These are phyloP conservation scores for Erebia palarica DNA, from an alignment of 2,888 invertebrate species.

Conservation along the genomic window DNA sequence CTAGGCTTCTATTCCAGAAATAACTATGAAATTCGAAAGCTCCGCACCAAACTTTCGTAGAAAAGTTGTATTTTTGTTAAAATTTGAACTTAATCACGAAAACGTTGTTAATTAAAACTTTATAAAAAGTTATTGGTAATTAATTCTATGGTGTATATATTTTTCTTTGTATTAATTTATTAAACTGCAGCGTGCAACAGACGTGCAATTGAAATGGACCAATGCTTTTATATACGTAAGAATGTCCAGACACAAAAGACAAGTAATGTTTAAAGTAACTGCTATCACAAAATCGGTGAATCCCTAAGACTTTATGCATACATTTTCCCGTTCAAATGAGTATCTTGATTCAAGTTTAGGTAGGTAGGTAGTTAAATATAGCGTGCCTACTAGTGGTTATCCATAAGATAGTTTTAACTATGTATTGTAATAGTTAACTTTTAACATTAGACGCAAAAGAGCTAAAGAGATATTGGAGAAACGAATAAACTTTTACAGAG, in stretches of 20 bases:
- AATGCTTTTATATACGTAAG: slow-evolving; percentile 6
- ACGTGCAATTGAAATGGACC: neutral
- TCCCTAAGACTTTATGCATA: neutral
- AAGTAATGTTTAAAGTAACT: neutral
- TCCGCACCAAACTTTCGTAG: too few species aligned
- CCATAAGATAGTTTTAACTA: too few species aligned
- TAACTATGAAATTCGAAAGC: neutral
- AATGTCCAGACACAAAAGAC: neutral
- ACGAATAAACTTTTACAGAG: too few species aligned
- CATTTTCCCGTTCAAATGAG: slow-evolving; percentile 11
- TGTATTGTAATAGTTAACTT: too few species aligned
- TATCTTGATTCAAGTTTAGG: neutral
- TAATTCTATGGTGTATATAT: too few species aligned
- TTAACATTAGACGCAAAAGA: too few species aligned
- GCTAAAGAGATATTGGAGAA: too few species aligned
- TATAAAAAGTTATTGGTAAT: neutral
- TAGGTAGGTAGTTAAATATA: neutral
- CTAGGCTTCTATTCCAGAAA: neutral
- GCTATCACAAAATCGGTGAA: slow-evolving; percentile 3
- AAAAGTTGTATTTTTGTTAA: too few species aligned
- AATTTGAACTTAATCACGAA: neutral
- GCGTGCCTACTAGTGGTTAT: too few species aligned
- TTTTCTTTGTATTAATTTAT: neutral
- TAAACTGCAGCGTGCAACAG: neutral
- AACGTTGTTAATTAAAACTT: neutral